A percentile compares a stretch with the other conserved stretches of the same genome.
Conservation (phyloP, 1,140 invertebrate genomes). For the Drosophila virilis region DNA sequence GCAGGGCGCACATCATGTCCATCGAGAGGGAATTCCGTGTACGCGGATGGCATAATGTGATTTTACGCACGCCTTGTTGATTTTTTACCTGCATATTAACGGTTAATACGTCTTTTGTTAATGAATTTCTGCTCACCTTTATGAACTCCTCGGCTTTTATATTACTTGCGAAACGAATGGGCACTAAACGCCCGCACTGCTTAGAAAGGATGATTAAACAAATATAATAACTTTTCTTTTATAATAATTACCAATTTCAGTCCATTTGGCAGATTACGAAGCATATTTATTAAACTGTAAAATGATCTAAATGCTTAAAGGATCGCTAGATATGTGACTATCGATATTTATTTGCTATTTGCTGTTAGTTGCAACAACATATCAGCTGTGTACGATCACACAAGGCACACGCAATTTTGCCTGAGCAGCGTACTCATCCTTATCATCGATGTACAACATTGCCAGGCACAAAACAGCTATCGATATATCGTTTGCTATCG, state of each 20-base stretch:
- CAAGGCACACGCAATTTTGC: neutral
- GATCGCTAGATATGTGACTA: too few relatives aligned
- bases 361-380: neutral
- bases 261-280: slow-evolving; percentile 6
- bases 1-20: slow-evolving; percentile 88
- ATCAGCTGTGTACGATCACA: neutral
- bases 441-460: neutral
- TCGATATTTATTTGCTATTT: too few relatives aligned
- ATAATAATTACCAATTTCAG: slow-evolving; percentile 34
- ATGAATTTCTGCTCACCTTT: slow-evolving; percentile 22
- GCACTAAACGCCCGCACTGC: slow-evolving; percentile 16
- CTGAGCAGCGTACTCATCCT: neutral
- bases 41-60: slow-evolving; percentile 82
- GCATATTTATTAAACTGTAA: slow-evolving; percentile 38
- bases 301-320: too few relatives aligned
- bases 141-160: slow-evolving; percentile 12
- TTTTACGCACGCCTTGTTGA: slow-evolving; percentile 82
- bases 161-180: slow-evolving; percentile 33
- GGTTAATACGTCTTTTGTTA: neutral
- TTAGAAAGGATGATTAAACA: neutral
- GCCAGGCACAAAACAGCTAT: slow-evolving; percentile 17
- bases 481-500: slow-evolving; percentile 19
- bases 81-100: slow-evolving; percentile 45
- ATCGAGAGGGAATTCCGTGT: slow-evolving; percentile 90
- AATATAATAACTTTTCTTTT: neutral